These are phyloP conservation scores for Meriones unguiculatus DNA, from an alignment of 2,113 vertebrate genomes.

Conservation along the genomic window DNA sequence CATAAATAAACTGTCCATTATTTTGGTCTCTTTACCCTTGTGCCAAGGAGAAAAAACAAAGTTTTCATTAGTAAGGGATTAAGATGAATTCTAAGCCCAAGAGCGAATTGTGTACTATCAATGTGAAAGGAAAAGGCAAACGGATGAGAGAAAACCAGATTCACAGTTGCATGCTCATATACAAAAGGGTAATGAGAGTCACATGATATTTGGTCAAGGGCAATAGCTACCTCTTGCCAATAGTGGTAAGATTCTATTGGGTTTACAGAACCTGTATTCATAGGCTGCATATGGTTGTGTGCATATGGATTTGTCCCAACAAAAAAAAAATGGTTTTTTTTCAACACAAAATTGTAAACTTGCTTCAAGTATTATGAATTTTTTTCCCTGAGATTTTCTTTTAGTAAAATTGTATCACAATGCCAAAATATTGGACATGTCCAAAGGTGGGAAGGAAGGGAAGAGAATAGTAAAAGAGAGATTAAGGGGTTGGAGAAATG, in stretches of 20 bases:
- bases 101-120: slow-evolving; percentile 8
- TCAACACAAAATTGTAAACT: not conserved
- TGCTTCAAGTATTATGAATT: not conserved
- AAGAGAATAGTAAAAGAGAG: not conserved
- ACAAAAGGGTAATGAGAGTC: not conserved
- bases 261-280: not conserved
- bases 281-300: not conserved
- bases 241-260: not conserved
- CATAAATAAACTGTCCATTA: slow-evolving; percentile 26
- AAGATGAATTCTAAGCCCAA: slow-evolving; percentile 42
- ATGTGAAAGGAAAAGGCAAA: not conserved
- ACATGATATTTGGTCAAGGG: slow-evolving; percentile 11
- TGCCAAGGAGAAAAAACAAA: slow-evolving; percentile 7
- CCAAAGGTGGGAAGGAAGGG: not conserved
- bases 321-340: too few species aligned
- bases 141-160: slow-evolving; percentile 27
- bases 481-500: not conserved
- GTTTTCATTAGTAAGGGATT: not conserved
- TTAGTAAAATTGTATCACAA: not conserved
- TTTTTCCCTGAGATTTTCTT: not conserved
- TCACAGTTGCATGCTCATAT: slow-evolving; percentile 30
- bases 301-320: not conserved
- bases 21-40: slow-evolving; percentile 44
- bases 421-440: not conserved
- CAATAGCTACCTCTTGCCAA: slow-evolving; percentile 23